Evolutionary conservation across 2,888 invertebrate genomes (phyloP), one percentile per base, ranked within the genome.

Genomic region (Idaea straminata): DNA sequence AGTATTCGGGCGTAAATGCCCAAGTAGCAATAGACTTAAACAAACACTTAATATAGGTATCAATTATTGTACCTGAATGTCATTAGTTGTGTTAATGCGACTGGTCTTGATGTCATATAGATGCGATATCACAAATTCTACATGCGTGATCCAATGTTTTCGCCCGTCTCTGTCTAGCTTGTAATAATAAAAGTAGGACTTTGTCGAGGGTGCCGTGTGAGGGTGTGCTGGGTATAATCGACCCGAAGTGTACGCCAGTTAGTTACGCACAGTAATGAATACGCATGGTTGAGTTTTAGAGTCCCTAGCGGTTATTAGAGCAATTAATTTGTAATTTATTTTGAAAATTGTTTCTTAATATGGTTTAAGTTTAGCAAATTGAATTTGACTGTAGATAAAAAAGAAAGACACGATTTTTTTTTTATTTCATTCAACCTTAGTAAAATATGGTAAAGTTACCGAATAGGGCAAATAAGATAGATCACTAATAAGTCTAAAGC

Each of bases 201-300:
- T 72, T 68, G 65, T 68, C 72, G 72, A 74, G 83, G 83, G 83
- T 80, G 79, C 74, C 72, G 75, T 80, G 79, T 77, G 83, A 87
- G 89, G 87, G 88, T 83, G 84, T 47, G 47, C 47, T 47, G 83
- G 80, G 81, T 82, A 83, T 80, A 87, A 88, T 87, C 83, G 84
- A 82, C 83, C 83, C 82, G 78, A 67, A 81, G 88, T 82, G 78
- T 82, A 81, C 82, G 79, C 83, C 25, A 74, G 82, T 89, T 89
- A 85, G 89, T 86, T 85, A 87, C 86, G 86, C 83, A 67, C 74
- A 77, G 82, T 84, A 87, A 88, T 88, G 86, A 89, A 89, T 87
- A 84, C 80, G 82, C 79, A 79, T 75, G 80, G 81, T 83, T 85
- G 83, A 81, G 83, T 82, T 87, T 83, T 84, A 85, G 86, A 88